Conservation (phyloP, 2,113 vertebrate species). For the Papio anubis region DNA sequence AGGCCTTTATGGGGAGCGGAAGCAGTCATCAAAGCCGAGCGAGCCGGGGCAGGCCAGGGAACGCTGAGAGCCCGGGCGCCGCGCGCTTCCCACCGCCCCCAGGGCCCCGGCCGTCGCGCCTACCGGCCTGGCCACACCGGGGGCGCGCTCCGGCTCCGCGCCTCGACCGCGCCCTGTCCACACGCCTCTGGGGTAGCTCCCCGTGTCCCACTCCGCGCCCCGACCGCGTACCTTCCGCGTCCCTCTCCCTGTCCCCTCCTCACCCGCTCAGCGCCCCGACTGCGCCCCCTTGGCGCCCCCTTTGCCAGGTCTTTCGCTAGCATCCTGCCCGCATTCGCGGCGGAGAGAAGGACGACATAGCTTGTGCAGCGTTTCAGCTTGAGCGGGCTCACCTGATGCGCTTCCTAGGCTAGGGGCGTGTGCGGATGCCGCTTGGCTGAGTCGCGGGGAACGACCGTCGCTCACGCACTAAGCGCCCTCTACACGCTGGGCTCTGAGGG, state of each 20-base stretch:
- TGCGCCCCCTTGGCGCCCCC: background rate
- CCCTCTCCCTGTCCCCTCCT: no score
- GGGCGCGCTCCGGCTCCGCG: background rate
- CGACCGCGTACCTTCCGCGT: no score
- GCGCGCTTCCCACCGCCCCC: conserved; percentile 8
- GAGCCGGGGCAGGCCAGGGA: background rate
- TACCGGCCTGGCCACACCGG: background rate
- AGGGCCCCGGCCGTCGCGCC: background rate
- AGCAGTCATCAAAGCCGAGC: conserved; percentile 15
- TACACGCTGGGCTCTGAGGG: background rate
- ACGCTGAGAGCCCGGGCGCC: background rate
- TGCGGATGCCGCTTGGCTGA: background rate
- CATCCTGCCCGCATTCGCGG: rapidly evolving
- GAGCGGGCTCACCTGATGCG: background rate
- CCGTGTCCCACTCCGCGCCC: rapidly evolving
- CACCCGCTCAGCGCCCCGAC: rapidly evolving
- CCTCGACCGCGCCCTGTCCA: rapidly evolving
- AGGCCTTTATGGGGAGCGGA: background rate
- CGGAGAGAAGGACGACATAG: background rate
- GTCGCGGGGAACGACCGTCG: background rate
- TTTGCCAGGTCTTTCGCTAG: background rate
- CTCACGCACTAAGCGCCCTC: background rate
- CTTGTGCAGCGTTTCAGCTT: background rate
- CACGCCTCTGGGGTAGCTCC: background rate
- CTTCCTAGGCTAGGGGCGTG: background rate